Conservation (phyloP, 2,113 vertebrate species). For the Burhinus bistriatus region DNA sequence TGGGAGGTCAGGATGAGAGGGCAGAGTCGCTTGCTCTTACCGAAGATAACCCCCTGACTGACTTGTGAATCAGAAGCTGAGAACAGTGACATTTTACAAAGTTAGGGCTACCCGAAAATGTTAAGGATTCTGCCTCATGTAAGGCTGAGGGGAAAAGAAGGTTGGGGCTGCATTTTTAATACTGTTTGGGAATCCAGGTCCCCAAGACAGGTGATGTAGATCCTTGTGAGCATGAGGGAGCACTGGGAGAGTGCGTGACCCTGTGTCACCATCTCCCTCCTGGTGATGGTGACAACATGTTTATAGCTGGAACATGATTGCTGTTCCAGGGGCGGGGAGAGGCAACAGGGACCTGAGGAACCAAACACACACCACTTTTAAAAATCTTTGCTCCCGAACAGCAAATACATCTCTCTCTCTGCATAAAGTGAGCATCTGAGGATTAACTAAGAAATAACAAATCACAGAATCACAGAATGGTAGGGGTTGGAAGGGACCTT, state of each 20-base stretch:
- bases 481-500: background rate
- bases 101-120: background rate
- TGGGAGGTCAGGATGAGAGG: background rate
- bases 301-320: background rate
- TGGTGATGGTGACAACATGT: background rate
- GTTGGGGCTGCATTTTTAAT: constrained; percentile 49
- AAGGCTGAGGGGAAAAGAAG: background rate
- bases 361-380: background rate
- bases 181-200: constrained; percentile 33
- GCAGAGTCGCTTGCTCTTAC: fast-evolving
- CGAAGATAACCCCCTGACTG: background rate
- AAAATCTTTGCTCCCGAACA: background rate
- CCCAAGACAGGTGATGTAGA: background rate
- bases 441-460: background rate
- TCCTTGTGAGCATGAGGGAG: background rate
- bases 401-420: background rate
- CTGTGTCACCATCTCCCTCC: background rate
- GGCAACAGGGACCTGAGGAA: background rate
- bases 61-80: background rate
- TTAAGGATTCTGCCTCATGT: background rate
- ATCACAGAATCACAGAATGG: background rate
- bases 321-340: background rate
- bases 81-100: background rate
- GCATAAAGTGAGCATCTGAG: background rate
- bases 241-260: background rate